A percentile compares a stretch with the other conserved stretches of the same genome.
Evolutionary conservation across 2,888 invertebrate species (phyloP).

Genomic region (Amiota communis): DNA sequence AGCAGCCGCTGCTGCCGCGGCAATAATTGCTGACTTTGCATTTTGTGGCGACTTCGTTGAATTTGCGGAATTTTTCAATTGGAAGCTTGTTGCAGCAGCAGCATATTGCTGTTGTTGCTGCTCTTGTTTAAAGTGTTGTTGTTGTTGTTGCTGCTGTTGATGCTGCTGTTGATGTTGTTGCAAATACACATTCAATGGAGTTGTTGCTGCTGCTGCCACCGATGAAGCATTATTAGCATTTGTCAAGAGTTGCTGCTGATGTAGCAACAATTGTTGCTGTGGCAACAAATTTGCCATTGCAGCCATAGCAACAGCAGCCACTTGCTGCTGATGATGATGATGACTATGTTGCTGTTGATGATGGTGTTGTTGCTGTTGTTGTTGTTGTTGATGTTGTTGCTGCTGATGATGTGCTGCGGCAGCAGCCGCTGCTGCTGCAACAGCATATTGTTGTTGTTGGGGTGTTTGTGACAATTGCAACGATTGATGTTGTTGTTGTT

Average conservation of each 20-base stretch:
- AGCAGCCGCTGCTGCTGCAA: slow-evolving; percentile 61
- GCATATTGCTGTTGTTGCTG: slow-evolving; percentile 63
- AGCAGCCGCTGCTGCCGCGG: slow-evolving; percentile 27
- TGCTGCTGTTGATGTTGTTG: slow-evolving; percentile 64
- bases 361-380: slow-evolving; percentile 48
- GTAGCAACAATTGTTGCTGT: slow-evolving; percentile 64
- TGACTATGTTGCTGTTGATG: slow-evolving; percentile 62
- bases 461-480: slow-evolving; percentile 48
- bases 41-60: slow-evolving; percentile 64
- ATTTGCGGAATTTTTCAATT: slow-evolving; percentile 64
- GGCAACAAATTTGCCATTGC: slow-evolving; percentile 71
- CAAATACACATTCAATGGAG: slow-evolving; percentile 60
- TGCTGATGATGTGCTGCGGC: slow-evolving; percentile 59
- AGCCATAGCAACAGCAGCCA: slow-evolving; percentile 71
- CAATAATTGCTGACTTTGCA: slow-evolving; percentile 67
- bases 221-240: slow-evolving; percentile 62
- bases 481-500: slow-evolving; percentile 34
- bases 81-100: slow-evolving; percentile 60
- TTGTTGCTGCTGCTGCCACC: slow-evolving; percentile 49
- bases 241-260: slow-evolving; percentile 68
- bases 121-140: slow-evolving; percentile 63
- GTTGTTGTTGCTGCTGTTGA: slow-evolving; percentile 62
- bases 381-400: slow-evolving; percentile 49
- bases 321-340: slow-evolving; percentile 66
- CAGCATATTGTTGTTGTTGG: slow-evolving; percentile 43